phyloP scores from a whole-genome alignment of 1,140 invertebrate genomes.

The Epicauta chinensis region DNA sequence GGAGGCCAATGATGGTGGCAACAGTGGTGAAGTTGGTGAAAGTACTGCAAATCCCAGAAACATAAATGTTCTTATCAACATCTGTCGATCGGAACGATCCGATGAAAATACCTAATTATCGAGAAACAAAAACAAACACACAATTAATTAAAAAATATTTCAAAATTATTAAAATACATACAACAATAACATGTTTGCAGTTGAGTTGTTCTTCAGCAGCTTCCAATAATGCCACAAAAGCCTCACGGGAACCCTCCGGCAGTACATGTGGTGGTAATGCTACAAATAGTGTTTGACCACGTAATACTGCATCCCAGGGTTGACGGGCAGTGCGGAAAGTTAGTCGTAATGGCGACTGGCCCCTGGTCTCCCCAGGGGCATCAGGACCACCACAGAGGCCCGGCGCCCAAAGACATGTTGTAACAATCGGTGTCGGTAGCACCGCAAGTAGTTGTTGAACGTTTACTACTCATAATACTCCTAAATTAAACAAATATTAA shows the following conservation, averaged over 20 bases:
- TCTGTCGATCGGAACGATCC: constrained; percentile 73
- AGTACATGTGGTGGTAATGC: constrained; percentile 77
- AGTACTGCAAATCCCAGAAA: constrained; percentile 89
- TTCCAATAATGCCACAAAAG: constrained; percentile 87
- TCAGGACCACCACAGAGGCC: constrained; percentile 98
- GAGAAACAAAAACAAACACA: too few relatives aligned
- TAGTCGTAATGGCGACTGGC: constrained; percentile 38
- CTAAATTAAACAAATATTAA: neutral
- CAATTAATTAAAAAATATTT: neutral
- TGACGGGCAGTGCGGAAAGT: constrained; percentile 40
- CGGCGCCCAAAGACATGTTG: constrained; percentile 90
- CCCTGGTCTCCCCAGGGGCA: constrained; percentile 60
- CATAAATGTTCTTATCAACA: constrained; percentile 90
- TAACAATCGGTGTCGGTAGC: constrained; percentile 55
- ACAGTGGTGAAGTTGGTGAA: constrained; percentile 71
- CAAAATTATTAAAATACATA: constrained; percentile 20
- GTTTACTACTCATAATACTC: constrained; percentile 46
- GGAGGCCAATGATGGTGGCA: constrained; percentile 52
- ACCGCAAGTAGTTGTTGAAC: constrained; percentile 50
- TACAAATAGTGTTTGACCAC: constrained; percentile 72
- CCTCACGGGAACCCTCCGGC: constrained; percentile 85
- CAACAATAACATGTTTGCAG: constrained; percentile 71
- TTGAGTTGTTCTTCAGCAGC: constrained; percentile 90
- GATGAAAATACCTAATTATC: constrained; percentile 35
- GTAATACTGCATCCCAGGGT: constrained; percentile 53